Evolutionary conservation across 35 echinoderm and acorn worm genomes (phyloP).

Genomic region (Apostichopus japonicus): DNA sequence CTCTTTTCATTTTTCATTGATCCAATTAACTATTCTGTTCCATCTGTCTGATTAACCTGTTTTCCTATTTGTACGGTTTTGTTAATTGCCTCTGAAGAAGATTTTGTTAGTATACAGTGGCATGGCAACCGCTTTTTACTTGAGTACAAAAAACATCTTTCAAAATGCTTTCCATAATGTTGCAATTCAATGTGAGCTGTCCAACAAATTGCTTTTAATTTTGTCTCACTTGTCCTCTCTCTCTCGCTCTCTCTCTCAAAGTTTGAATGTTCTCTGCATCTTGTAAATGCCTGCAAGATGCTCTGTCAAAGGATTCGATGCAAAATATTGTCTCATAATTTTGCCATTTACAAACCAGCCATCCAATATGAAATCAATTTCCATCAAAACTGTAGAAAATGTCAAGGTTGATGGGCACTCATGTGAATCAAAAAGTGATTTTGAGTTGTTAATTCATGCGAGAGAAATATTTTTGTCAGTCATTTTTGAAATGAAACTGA

Average conservation of each 20-base stretch:
- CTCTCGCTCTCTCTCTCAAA: background rate
- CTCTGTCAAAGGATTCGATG: background rate
- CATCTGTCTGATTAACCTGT: too few species aligned
- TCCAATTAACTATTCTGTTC: too few species aligned
- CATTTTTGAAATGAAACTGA: background rate
- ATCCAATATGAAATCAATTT: background rate
- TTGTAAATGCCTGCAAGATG: background rate
- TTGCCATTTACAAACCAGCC: background rate
- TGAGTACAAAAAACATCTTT: too few species aligned
- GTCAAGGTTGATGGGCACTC: background rate
- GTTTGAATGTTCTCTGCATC: background rate
- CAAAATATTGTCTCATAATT: background rate
- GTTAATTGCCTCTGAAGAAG: too few species aligned
- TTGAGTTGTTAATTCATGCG: background rate
- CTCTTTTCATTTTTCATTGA: too few species aligned
- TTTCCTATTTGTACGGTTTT: too few species aligned
- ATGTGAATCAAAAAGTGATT: background rate
- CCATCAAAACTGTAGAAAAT: background rate
- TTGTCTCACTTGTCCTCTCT: too few species aligned
- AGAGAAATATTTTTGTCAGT: background rate
- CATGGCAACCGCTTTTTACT: too few species aligned
- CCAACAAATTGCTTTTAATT: too few species aligned
- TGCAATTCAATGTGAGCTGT: too few species aligned
- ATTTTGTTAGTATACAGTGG: too few species aligned
- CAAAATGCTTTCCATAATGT: too few species aligned